A percentile compares a stretch with the other conserved stretches of the same genome.
These are phyloP conservation scores for Diorhabda carinulata DNA, from an alignment of 1,140 invertebrate genomes.

Conservation along the genomic window DNA sequence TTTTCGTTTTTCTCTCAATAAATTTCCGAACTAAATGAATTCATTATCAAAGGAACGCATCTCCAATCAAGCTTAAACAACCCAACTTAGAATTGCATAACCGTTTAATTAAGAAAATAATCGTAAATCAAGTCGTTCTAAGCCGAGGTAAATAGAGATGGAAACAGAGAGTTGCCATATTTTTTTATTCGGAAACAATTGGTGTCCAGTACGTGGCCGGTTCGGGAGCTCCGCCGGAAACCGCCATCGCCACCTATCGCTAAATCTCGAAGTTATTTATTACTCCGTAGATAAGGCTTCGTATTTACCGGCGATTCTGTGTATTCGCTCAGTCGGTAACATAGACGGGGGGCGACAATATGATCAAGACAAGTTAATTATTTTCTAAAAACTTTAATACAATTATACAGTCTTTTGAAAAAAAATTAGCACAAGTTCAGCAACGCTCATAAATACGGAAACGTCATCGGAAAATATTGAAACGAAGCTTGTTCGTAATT, in stretches of 20 bases:
- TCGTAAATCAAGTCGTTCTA: constrained; percentile 12
- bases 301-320: too few species aligned
- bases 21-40: constrained; percentile 4
- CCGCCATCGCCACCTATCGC: constrained; percentile 23
- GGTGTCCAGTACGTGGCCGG: constrained; percentile 14
- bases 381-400: too few species aligned
- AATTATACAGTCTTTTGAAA: too few species aligned
- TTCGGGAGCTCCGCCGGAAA: constrained; percentile 23
- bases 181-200: constrained; percentile 19
- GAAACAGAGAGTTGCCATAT: background rate
- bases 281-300: constrained; percentile 4
- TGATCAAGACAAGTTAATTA: too few species aligned
- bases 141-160: background rate
- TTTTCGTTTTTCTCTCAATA: background rate
- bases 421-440: too few species aligned
- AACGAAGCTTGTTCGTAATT: too few species aligned
- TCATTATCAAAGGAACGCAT: constrained; percentile 7
- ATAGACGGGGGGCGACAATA: too few species aligned
- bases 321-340: too few species aligned
- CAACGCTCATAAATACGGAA: too few species aligned
- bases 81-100: constrained; percentile 14
- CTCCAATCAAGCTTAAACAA: constrained; percentile 10
- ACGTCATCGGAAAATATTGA: too few species aligned
- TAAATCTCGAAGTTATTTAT: constrained; percentile 25
- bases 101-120: constrained; percentile 13